Evolutionary conservation across 2,797 vertebrate genomes (phyloP), one percentile per base, ranked within the genome.

Genomic region (Hemibagrus guttatus): DNA sequence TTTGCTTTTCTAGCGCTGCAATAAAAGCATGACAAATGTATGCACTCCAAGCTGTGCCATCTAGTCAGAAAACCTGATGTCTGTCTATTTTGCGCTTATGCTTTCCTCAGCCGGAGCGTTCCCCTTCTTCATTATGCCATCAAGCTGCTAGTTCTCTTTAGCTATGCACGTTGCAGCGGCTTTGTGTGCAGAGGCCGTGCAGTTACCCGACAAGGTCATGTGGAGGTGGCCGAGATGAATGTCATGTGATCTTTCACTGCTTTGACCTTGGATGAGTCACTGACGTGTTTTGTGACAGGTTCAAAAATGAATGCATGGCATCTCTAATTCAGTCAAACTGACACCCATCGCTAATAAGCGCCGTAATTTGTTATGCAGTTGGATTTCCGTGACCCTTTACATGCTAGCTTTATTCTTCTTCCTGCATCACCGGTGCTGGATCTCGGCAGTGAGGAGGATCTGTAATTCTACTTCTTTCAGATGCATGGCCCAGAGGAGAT

Each of bases 381-480:
- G 56, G 58, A 66, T 78, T 76, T 61, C 11, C 49, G 2, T 31
- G 69, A 61, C 69, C 39, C 39, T 75, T 61, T 63, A 52, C 31
- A 23, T 82, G 80, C 52, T 39, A 83, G 28, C 69, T 81, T 63
- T 28, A 42, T 84, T 72, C 81, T 81, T 84, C 42, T 84, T 11
- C 83, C 49, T 52, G 76, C 84, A 81, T 64, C 86, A 89, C 74
- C 74, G 23, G 12, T 68, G 71, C 76, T 82, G 26, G 68, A 83
- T 71, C 59, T 82, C 56, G 28, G 61, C 76, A 64, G 35, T 13
- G 64, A 85, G 79, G 85, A 64, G 79, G 85, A 64, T 58, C 85
- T 78, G 66, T 81, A 78, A 78, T 86, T 86, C 87, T 85, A 83
- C 90, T 87, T 87, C 90, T 87, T 87, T 88, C 64, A 84, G 76